Base-by-base conservation (phyloP, 2,113 vertebrate genomes). In the Phoenicopterus ruber region DNA sequence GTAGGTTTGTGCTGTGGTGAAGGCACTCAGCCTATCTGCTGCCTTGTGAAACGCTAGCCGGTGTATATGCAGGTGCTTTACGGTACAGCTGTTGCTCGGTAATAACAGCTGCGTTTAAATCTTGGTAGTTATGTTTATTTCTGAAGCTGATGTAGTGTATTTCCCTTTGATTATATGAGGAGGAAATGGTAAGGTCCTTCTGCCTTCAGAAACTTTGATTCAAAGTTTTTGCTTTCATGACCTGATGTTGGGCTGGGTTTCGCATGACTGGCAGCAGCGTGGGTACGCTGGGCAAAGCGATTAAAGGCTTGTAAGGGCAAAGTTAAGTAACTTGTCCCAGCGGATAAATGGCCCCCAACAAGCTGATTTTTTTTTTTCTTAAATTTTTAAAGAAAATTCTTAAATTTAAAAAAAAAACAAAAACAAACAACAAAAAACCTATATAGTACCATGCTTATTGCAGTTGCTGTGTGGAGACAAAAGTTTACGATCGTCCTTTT, bases 1-100 rank as follows among this genome's bases (percentile, higher is more conserved):
- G 28, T 36, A 34, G 8, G 19, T 44, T 58, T 78, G 22, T 63
- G 61, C 47, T 59, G 38, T 52, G 59, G 16, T 55, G 61, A 52
- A 65, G 26, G 17, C 2, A 4, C 16, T 40, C 7, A 1, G 42
- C 0, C 0, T 16, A 4, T 47, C 13, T 2, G 12, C 17, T 25
- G 6, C 40, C 2, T 2, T 4, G 8, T 29, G 50, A 29, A 76
- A 7, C 0, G 0, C 29, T 13, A 14, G 13, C 29, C 46, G 61
- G 20, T 47, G 31, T 40, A 4, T 38, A 7, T 9, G 49, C 69
- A 38, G 58, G 32, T 59, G 42, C 72, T 54, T 47, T 25, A 36
- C 0, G 7, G 32, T 57, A 12, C 72, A 19, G 40, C 74, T 40
- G 28, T 47, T 87, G 54, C 49, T 66, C 13, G 36, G 14, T 47